phyloP scores from a whole-genome alignment of 1,140 invertebrate genomes.

The Prorops nasuta region DNA sequence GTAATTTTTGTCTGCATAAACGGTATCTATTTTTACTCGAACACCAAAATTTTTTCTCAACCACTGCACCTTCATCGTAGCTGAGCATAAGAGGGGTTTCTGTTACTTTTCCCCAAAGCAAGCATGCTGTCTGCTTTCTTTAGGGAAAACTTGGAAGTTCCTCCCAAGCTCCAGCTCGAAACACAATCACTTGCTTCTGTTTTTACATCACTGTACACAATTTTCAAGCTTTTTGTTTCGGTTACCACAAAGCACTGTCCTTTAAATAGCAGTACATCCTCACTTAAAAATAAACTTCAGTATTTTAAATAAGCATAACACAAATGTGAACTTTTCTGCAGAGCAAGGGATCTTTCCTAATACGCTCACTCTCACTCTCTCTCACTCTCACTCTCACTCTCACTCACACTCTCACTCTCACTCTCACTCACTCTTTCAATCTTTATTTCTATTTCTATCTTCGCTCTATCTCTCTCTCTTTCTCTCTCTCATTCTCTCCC shows the following conservation, averaged over 20 bases:
- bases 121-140: too few species aligned
- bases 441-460: too few species aligned
- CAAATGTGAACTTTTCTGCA: conserved; percentile 11
- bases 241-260: conserved; percentile 45
- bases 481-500: too few species aligned
- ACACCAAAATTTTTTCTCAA: conserved; percentile 50
- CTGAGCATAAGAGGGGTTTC: conserved; percentile 29
- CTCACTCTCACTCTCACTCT: conserved; percentile 26
- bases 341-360: too few species aligned
- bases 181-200: conserved; percentile 49
- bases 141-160: too few species aligned
- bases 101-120: conserved; percentile 20
- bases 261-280: conserved; percentile 26
- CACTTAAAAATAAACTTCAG: conserved; percentile 20
- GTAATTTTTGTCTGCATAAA: conserved; percentile 44
- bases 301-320: conserved; percentile 11
- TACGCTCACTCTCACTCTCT: conserved; percentile 7
- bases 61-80: conserved; percentile 48
- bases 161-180: too few species aligned
- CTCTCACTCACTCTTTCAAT: conserved; percentile 34
- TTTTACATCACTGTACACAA: conserved; percentile 55
- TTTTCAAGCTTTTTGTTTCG: conserved; percentile 27
- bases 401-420: conserved; percentile 24
- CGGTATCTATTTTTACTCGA: conserved; percentile 51
- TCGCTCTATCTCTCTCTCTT: too few species aligned